A percentile compares a stretch with the other conserved stretches of the same genome.
Evolutionary conservation across 2,113 vertebrate species (phyloP).

Genomic region (Hemichromis elongatus): DNA sequence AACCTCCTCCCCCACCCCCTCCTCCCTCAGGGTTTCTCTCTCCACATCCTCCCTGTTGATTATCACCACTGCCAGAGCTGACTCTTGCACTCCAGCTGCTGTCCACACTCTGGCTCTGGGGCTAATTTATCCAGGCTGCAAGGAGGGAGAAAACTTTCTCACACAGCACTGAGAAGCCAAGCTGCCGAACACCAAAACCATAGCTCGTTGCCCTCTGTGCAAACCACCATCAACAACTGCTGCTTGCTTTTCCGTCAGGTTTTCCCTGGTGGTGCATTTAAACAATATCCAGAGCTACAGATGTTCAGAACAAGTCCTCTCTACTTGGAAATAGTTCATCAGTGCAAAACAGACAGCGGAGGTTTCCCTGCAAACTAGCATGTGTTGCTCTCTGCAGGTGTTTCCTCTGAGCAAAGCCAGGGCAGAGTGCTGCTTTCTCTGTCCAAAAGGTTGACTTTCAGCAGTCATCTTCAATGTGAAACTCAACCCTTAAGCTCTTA

Average conservation of each 20-base stretch:
- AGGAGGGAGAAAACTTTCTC: slow-evolving; percentile 60
- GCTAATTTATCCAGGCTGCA: slow-evolving; percentile 70
- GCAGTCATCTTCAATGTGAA: slow-evolving; percentile 38
- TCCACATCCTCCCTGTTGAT: slow-evolving; percentile 75
- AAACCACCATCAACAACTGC: slow-evolving; percentile 10
- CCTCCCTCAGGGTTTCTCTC: slow-evolving; percentile 66
- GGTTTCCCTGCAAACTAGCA: slow-evolving; percentile 11
- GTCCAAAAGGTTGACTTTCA: slow-evolving; percentile 36
- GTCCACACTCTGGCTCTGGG: slow-evolving; percentile 69
- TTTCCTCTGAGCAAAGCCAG: slow-evolving; percentile 53
- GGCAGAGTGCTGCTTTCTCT: slow-evolving; percentile 24
- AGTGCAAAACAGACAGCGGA: slow-evolving; percentile 9
- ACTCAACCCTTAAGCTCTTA: slow-evolving; percentile 4
- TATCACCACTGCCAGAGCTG: slow-evolving; percentile 69
- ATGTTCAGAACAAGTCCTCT: slow-evolving; percentile 9
- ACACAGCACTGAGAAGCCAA: slow-evolving; percentile 28
- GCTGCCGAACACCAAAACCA: not conserved
- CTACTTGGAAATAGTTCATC: slow-evolving; percentile 36
- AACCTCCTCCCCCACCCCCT: not conserved
- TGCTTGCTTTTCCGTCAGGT: not conserved
- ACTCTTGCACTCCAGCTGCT: slow-evolving; percentile 73
- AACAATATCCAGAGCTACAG: slow-evolving; percentile 50
- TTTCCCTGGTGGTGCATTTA: not conserved
- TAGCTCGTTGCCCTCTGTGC: not conserved
- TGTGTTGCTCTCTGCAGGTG: slow-evolving; percentile 62